Percentiles rank a stretch among this genome's conserved stretches.
Evolutionary conservation across 1,140 invertebrate genomes (phyloP).

Genomic region (Papilio dardanus): DNA sequence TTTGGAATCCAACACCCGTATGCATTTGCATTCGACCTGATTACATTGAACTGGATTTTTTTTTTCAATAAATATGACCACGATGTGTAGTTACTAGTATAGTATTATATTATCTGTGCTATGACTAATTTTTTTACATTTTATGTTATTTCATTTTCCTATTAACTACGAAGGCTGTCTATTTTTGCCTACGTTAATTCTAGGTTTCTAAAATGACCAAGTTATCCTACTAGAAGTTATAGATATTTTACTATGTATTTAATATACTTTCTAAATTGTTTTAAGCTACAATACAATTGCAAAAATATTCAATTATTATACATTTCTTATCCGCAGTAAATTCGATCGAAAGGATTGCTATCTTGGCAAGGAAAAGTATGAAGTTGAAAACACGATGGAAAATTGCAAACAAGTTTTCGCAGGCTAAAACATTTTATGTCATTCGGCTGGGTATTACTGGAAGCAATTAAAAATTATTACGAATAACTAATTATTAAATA

Average conservation of each 20-base stretch:
- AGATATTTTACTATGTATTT: neutral
- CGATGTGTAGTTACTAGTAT: neutral
- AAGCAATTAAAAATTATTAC: no score
- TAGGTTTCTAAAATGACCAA: neutral
- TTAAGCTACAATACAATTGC: neutral
- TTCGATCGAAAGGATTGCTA: neutral
- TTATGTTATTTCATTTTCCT: neutral
- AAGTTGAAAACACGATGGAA: no score
- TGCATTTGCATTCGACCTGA: constrained; percentile 20
- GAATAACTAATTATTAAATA: no score
- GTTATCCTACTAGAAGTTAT: neutral
- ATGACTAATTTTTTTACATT: neutral
- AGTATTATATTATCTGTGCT: no score
- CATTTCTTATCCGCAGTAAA: neutral
- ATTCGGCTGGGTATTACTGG: no score
- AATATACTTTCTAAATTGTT: neutral
- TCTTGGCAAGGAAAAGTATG: neutral
- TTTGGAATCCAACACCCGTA: constrained; percentile 27
- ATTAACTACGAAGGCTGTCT: neutral
- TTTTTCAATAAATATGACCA: constrained; percentile 7
- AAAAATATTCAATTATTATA: neutral
- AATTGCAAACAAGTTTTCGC: no score
- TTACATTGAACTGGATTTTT: constrained; percentile 26
- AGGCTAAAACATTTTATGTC: no score
- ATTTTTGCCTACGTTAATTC: neutral